Conservation (phyloP, 2,797 vertebrate genomes). For the Paguma larvata region DNA sequence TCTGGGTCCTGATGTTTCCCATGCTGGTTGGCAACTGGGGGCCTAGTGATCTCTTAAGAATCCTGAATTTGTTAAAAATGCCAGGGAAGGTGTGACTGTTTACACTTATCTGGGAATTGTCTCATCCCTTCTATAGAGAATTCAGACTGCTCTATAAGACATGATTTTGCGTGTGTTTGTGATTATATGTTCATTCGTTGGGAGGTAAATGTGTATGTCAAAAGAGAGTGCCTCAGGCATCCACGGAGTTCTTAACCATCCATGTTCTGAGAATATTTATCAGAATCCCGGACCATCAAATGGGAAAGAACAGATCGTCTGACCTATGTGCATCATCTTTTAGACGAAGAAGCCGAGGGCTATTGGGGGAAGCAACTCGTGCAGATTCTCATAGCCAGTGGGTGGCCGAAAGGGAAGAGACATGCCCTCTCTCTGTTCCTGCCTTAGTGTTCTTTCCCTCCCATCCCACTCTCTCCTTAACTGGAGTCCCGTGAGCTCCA, state of each 20-base stretch:
- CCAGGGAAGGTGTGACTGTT: neutral
- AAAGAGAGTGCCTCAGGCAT: neutral
- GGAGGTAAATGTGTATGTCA: slow-evolving; percentile 13
- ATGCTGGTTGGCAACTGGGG: neutral
- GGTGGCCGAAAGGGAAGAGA: neutral
- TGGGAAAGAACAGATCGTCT: neutral
- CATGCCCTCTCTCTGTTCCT: neutral
- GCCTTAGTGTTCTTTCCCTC: neutral
- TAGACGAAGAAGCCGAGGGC: neutral
- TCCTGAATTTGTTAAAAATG: slow-evolving; percentile 8
- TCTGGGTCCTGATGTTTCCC: neutral
- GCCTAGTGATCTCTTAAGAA: neutral
- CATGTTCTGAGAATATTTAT: neutral
- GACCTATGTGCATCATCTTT: neutral
- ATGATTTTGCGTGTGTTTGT: neutral
- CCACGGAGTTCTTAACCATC: neutral
- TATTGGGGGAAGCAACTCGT: too few species aligned
- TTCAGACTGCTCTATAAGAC: neutral
- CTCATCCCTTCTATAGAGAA: slow-evolving; percentile 26
- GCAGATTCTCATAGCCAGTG: neutral
- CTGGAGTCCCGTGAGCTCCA: neutral
- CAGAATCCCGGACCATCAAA: neutral
- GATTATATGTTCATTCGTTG: neutral
- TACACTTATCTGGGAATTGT: neutral
- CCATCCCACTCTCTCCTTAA: neutral